These are phyloP conservation scores for Colius striatus DNA, from an alignment of 2,113 vertebrate genomes.

Conservation along the genomic window DNA sequence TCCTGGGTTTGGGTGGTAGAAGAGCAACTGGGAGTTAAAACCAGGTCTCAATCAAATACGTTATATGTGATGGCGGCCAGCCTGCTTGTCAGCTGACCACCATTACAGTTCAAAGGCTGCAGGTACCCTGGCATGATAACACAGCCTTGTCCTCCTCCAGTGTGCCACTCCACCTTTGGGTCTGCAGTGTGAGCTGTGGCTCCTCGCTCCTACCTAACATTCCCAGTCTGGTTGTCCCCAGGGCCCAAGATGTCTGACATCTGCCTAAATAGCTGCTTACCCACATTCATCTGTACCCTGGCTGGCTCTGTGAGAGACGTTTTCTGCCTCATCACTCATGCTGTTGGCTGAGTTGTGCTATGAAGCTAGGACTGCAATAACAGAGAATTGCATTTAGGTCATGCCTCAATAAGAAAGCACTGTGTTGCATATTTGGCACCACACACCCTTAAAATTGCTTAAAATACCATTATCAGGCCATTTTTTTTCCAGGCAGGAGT, in stretches of 20 bases:
- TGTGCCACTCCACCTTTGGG: background rate
- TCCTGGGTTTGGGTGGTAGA: background rate
- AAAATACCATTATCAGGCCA: background rate
- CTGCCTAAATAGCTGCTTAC: background rate
- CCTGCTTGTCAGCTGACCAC: background rate
- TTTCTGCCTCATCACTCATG: constrained; percentile 43
- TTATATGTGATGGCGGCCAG: background rate
- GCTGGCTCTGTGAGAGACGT: background rate
- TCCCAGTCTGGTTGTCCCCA: background rate
- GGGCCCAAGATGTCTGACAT: background rate
- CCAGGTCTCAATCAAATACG: background rate
- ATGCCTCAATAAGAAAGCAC: constrained; percentile 6
- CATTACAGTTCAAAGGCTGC: background rate
- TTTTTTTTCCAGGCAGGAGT: background rate
- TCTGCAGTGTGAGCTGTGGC: background rate
- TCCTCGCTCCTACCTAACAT: constrained; percentile 16
- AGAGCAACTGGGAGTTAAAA: background rate
- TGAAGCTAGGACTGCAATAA: background rate
- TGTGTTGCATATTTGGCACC: background rate
- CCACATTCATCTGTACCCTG: background rate
- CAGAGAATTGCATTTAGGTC: constrained; percentile 11
- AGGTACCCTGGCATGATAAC: background rate
- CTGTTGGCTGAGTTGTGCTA: constrained; percentile 22
- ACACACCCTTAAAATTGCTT: background rate
- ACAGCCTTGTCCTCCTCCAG: background rate